Evolutionary conservation across 1,140 invertebrate genomes (phyloP).

Genomic region (Drosophila dunni): DNA sequence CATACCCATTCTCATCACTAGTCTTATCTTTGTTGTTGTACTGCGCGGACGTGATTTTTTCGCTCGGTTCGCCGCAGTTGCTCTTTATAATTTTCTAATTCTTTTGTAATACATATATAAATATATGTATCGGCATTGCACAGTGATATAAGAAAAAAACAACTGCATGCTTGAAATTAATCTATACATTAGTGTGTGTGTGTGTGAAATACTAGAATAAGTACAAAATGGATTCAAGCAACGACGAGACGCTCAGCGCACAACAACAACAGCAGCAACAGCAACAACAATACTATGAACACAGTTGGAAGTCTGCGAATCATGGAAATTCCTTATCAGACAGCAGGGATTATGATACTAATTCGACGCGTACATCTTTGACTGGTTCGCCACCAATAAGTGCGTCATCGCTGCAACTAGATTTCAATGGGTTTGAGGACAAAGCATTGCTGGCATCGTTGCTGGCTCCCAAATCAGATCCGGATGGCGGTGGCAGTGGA

Average conservation of each 20-base stretch:
- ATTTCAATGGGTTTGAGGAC: slow-evolving; percentile 56
- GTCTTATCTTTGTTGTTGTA: slow-evolving; percentile 68
- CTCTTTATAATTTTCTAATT: slow-evolving; percentile 60
- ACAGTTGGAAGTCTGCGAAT: slow-evolving; percentile 49
- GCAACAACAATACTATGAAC: slow-evolving; percentile 49
- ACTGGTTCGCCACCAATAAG: slow-evolving; percentile 64
- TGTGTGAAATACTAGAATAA: slow-evolving; percentile 62
- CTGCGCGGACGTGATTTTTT: slow-evolving; percentile 56
- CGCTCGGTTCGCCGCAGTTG: slow-evolving; percentile 44
- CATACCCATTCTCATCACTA: slow-evolving; percentile 25
- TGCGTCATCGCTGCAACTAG: slow-evolving; percentile 47
- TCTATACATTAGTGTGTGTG: slow-evolving; percentile 22
- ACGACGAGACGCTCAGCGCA: slow-evolving; percentile 41
- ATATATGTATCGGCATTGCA: slow-evolving; percentile 51
- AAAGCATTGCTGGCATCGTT: slow-evolving; percentile 58
- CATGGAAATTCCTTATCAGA: slow-evolving; percentile 77
- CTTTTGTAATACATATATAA: slow-evolving; percentile 62
- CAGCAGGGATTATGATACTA: slow-evolving; percentile 79
- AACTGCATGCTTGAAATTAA: slow-evolving; percentile 60
- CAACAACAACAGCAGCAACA: slow-evolving; percentile 56
- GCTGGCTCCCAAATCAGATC: slow-evolving; percentile 54
- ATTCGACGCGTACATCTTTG: slow-evolving; percentile 71
- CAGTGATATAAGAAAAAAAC: slow-evolving; percentile 59
- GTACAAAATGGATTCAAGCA: slow-evolving; percentile 64
- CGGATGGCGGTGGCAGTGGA: slow-evolving; percentile 33